Evolutionary conservation across 1,140 invertebrate species (phyloP), one percentile per base, ranked within the genome.

Genomic region (Meloidogyne hapla): DNA sequence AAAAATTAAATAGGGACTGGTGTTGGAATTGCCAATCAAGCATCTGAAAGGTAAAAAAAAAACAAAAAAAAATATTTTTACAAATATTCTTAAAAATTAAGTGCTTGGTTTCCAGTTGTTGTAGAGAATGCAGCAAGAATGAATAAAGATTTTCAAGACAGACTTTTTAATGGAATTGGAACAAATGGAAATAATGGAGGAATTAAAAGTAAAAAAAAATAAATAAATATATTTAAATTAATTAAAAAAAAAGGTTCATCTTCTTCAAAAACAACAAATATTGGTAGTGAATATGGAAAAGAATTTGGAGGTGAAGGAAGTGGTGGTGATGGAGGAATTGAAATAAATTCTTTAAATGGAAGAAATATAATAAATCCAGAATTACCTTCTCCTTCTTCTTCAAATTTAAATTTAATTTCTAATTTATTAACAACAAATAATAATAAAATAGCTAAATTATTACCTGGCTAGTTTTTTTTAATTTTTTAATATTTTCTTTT

Each of bases 21-120:
- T 25, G 83, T 84, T 15, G 85, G 85, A 13, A 85, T 84, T 18
- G 80, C 86, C 10, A 84, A 84, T 65, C 83, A 84, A 42, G 83
- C 83, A 8, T 81, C 80, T 4, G 83, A 84, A 78, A 77, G 80
- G 71, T 77, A 38, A 45, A 33, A 67, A 26, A 40, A 21, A 13
- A 0, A 9, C 8, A n/a, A 48, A 2, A 63, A 72, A 33, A 38
- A 62, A 8, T n/a, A 75, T 28, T 1, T 25, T 77, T 63, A n/a
- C n/a, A n/a, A n/a, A n/a, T n/a, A n/a, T n/a, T n/a, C n/a, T n/a
- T n/a, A n/a, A n/a, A n/a, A n/a, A n/a, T n/a, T n/a, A 33, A 76
- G 71, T 77, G 85, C 86, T 33, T 79, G 79, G 78, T 81, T 79
- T 56, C 78, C 78, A 25, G 79, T 79, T 15, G 79, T 69, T 26